Percentiles rank a stretch among this genome's conserved stretches.
phyloP scores from a whole-genome alignment of 2,113 vertebrate genomes.

The Tyto alba region DNA sequence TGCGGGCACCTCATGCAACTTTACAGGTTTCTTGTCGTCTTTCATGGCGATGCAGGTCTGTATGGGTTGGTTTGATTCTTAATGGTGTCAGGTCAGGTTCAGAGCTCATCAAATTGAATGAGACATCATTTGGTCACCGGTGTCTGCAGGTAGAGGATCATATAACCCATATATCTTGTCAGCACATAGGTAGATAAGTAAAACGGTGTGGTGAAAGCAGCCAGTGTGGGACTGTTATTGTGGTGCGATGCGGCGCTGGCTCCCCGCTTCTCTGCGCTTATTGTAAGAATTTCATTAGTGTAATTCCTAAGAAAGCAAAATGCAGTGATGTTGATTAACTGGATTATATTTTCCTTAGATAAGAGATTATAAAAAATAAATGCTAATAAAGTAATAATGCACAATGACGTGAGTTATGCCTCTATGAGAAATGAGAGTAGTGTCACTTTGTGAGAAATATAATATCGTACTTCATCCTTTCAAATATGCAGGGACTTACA shows the following conservation, averaged over 20 bases:
- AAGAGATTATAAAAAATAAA: conserved; percentile 34
- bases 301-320: conserved; percentile 42
- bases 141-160: background rate
- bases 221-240: background rate
- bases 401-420: background rate
- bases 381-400: conserved; percentile 30
- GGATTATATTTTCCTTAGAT: conserved; percentile 29
- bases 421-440: conserved; percentile 7
- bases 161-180: background rate
- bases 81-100: background rate
- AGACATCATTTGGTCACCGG: background rate
- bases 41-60: fast-evolving
- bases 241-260: fast-evolving
- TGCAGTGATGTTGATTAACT: conserved; percentile 2
- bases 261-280: background rate
- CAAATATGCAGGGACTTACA: background rate
- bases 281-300: conserved; percentile 4
- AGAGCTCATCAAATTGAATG: background rate
- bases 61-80: background rate
- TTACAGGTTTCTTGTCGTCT: background rate
- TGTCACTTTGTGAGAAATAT: background rate
- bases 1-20: fast-evolving
- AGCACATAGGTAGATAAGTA: background rate
- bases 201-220: background rate
- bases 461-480: background rate